Evolutionary conservation across 2,797 vertebrate genomes (phyloP), one percentile per base, ranked within the genome.

Genomic region (Tenualosa thibaudeaui): DNA sequence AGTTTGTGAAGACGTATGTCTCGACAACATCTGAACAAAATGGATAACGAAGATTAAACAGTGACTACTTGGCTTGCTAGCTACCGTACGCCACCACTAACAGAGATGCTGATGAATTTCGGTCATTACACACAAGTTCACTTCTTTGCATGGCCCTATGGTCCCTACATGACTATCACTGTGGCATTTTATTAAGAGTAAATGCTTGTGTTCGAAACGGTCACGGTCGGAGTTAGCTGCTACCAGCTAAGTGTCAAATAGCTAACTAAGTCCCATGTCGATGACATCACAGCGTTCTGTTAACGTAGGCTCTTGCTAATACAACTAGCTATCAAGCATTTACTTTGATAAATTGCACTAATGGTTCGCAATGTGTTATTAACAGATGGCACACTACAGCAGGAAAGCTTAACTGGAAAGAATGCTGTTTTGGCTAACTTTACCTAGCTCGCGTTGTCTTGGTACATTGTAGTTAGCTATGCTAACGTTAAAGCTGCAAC

Each of bases 401-500:
- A 60, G 22, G 7, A 60, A n/a, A 60, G 56, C n/a, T 17, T 3
- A n/a, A 5, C 22, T n/a, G 5, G 17, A 56, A 58, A 22, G 19
- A 1, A 22, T 2, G 7, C 7, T 51, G 58, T n/a, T 62, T 0
- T 22, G 19, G 17, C 19, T 22, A 8, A 4, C 17, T 62, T 24
- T 24, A 62, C 22, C 58, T 62, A 9, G 58, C 22, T 62, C n/a
- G 19, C 6, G 54, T 56, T 56, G 17, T 22, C 3, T 56, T 56
- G 3, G 54, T 49, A 5, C 7, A 49, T 15, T 56, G 54, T 17
- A 51, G 37, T 3, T 78, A 10, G 53, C 46, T 5, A 19, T 40
- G 62, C 83, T 90, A 88, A 26, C 26, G 62, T 26, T 68, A 49
- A 49, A 49, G 46, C 46, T 17, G 85, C 84, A 31, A 31, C 31